A percentile compares a stretch with the other conserved stretches of the same genome.
Evolutionary conservation across 1,140 invertebrate species (phyloP).

Genomic region (Bombus consobrinus): DNA sequence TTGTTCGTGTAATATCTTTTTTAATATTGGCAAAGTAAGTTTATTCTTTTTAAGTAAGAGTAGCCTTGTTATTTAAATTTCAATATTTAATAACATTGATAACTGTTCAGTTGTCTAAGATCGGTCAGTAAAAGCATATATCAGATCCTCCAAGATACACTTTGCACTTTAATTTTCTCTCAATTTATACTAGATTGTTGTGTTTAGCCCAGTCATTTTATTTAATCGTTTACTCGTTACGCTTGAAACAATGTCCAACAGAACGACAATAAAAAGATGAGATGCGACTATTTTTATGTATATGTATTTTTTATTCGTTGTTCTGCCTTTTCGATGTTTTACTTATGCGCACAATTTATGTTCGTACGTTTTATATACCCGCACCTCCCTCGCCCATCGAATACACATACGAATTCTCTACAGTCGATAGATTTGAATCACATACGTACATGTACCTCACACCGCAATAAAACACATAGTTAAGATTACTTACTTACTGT

Average conservation of each 20-base stretch:
- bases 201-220: slow-evolving; percentile 7
- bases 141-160: neutral
- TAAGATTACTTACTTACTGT: neutral
- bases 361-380: slow-evolving; percentile 10
- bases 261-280: neutral
- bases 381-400: neutral
- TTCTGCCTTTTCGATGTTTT: neutral
- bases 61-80: neutral
- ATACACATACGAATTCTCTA: neutral
- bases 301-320: neutral
- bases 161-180: slow-evolving; percentile 2
- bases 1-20: neutral
- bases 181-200: neutral
- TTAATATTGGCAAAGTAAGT: neutral
- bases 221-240: neutral
- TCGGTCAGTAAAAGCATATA: neutral
- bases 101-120: neutral
- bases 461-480: neutral
- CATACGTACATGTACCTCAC: neutral
- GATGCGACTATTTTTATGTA: neutral
- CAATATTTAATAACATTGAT: neutral
- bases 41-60: neutral
- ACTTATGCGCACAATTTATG: slow-evolving; percentile 22
- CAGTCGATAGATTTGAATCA: slow-evolving; percentile 2
- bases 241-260: neutral